These are phyloP conservation scores for Paedocypris sp. DNA, from an alignment of 2,113 vertebrate genomes.

Conservation along the genomic window DNA sequence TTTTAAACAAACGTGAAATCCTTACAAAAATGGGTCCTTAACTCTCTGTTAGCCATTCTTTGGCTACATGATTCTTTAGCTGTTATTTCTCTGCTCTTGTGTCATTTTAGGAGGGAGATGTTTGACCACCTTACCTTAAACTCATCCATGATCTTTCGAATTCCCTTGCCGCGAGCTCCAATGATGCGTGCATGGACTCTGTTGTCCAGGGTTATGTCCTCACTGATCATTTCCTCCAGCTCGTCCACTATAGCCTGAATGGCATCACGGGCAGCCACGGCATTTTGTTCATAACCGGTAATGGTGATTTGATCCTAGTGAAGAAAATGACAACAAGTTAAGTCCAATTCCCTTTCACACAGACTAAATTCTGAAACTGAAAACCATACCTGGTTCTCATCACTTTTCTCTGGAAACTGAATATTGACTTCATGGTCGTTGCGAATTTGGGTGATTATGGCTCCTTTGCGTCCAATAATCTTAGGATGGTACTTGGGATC, in stretches of 20 bases:
- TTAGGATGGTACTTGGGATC: slow-evolving; percentile 97
- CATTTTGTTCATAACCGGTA: slow-evolving; percentile 90
- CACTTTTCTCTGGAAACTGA: slow-evolving; percentile 94
- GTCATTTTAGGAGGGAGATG: too few species aligned
- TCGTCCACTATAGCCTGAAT: slow-evolving; percentile 87
- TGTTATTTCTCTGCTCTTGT: too few species aligned
- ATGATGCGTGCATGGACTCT: slow-evolving; percentile 94
- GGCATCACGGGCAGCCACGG: slow-evolving; percentile 81
- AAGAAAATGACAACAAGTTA: not conserved
- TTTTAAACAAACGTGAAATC: too few species aligned
- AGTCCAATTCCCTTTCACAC: not conserved
- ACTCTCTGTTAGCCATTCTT: too few species aligned
- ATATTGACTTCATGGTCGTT: slow-evolving; percentile 91
- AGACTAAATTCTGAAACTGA: too few species aligned
- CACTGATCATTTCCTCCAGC: slow-evolving; percentile 92
- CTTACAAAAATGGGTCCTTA: too few species aligned
- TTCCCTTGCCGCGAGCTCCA: slow-evolving; percentile 88
- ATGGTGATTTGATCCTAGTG: slow-evolving; percentile 89
- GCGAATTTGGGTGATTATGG: slow-evolving; percentile 91
- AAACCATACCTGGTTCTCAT: slow-evolving; percentile 94
- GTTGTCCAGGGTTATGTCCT: slow-evolving; percentile 87
- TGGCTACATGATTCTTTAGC: too few species aligned
- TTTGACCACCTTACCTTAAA: slow-evolving; percentile 85
- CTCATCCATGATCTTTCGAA: slow-evolving; percentile 97
- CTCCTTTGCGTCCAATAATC: slow-evolving; percentile 95